phyloP scores from a whole-genome alignment of 2,797 vertebrate species.

The Telmatherina bonti region DNA sequence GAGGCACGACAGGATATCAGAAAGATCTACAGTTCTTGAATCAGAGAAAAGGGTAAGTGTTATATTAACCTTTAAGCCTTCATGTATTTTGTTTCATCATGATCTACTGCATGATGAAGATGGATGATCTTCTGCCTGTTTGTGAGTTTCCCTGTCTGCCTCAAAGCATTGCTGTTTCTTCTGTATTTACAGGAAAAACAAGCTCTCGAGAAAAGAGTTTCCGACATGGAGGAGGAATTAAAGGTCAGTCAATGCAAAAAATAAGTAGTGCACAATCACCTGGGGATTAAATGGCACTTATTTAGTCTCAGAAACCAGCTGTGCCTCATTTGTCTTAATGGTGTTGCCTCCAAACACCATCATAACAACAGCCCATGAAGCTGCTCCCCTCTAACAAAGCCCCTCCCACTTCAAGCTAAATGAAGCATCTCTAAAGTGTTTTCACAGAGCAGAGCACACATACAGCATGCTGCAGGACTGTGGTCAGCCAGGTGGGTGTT shows the following conservation, averaged over 20 bases:
- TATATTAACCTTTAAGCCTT: slow-evolving; percentile 19
- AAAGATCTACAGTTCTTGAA: slow-evolving; percentile 89
- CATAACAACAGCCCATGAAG: slow-evolving; percentile 30
- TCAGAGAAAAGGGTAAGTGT: slow-evolving; percentile 90
- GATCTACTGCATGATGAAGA: slow-evolving; percentile 6
- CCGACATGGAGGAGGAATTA: slow-evolving; percentile 96
- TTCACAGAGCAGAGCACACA: slow-evolving; percentile 39
- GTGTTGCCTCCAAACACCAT: slow-evolving; percentile 13
- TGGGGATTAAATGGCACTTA: slow-evolving; percentile 27
- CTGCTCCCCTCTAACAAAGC: slow-evolving; percentile 29
- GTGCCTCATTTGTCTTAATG: slow-evolving; percentile 30
- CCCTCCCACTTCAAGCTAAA: slow-evolving; percentile 43
- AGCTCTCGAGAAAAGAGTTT: slow-evolving; percentile 92
- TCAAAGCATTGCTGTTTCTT: slow-evolving; percentile 16
- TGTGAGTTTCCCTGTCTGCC: slow-evolving; percentile 1
- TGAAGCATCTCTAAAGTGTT: slow-evolving; percentile 54
- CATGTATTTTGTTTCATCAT: slow-evolving; percentile 16
- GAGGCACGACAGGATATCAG: slow-evolving; percentile 93
- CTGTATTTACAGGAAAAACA: slow-evolving; percentile 88
- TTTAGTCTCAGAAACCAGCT: slow-evolving; percentile 20
- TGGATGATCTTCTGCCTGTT: background rate
- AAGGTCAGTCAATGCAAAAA: slow-evolving; percentile 86
- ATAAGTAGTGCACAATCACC: background rate
- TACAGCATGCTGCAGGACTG: slow-evolving; percentile 25
- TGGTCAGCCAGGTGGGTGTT: slow-evolving; percentile 63